Evolutionary conservation across 2,797 vertebrate species (phyloP).

Genomic region (Ibycter americanus): DNA sequence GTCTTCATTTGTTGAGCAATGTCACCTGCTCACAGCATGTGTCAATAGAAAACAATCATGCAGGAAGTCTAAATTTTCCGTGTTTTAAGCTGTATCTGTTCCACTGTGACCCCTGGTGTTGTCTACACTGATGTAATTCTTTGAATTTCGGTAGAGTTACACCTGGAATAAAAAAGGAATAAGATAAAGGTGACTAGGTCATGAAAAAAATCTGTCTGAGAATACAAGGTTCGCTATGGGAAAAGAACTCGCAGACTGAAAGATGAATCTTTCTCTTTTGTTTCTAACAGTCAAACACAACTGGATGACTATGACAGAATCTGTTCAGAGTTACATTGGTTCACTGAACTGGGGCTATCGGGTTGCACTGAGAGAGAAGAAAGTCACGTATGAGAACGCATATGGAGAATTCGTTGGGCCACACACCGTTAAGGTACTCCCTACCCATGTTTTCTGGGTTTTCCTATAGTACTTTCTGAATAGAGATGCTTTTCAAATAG

Average conservation of each 20-base stretch:
- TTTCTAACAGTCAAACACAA: constrained; percentile 74
- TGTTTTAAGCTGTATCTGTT: neutral
- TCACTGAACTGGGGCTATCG: constrained; percentile 81
- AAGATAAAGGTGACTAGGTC: neutral
- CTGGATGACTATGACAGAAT: constrained; percentile 82
- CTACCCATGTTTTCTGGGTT: neutral
- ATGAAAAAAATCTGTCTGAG: neutral
- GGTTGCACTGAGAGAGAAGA: constrained; percentile 77
- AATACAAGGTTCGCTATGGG: neutral
- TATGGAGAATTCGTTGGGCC: constrained; percentile 79
- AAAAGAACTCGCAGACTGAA: neutral
- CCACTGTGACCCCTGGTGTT: neutral
- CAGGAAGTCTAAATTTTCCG: neutral
- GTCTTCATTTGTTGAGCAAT: neutral
- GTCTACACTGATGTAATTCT: neutral
- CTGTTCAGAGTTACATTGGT: constrained; percentile 79
- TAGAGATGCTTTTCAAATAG: neutral
- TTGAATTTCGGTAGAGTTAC: neutral
- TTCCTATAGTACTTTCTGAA: neutral
- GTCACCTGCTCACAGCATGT: neutral
- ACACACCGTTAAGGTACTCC: constrained; percentile 81
- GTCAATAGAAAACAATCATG: neutral
- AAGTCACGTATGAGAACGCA: constrained; percentile 78
- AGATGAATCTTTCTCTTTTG: neutral
- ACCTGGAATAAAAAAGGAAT: neutral